phyloP scores from a whole-genome alignment of 2,113 vertebrate species.

The Thomomys bottae region DNA sequence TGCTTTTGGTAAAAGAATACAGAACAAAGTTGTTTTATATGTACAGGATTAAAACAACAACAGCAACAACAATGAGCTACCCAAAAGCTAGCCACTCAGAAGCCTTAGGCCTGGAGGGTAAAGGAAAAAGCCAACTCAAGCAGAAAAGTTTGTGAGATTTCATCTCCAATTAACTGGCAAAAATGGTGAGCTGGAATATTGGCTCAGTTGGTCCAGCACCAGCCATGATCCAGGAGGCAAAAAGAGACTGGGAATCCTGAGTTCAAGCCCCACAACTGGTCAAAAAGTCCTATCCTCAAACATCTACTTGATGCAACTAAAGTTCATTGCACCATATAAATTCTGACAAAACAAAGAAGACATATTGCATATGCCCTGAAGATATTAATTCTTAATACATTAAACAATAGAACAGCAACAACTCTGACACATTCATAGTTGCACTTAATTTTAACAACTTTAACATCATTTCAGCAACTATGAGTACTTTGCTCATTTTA shows the following conservation, averaged over 20 bases:
- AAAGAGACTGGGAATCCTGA: too few species aligned
- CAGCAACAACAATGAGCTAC: too few species aligned
- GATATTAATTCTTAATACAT: neutral
- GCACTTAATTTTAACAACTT: neutral
- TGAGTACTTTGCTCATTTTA: neutral
- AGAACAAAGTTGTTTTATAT: neutral
- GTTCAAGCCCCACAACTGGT: neutral
- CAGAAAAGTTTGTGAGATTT: too few species aligned
- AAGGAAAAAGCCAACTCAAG: too few species aligned
- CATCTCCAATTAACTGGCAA: too few species aligned
- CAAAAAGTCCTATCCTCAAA: neutral
- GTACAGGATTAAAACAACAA: neutral
- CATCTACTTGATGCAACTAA: neutral
- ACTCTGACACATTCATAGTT: neutral
- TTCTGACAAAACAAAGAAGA: constrained; percentile 52
- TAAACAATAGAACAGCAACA: neutral
- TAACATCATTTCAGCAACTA: neutral
- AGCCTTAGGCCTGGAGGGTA: too few species aligned
- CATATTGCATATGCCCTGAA: neutral
- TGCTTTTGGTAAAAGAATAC: neutral
- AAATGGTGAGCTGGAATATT: too few species aligned
- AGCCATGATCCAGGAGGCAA: too few species aligned
- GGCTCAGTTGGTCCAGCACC: too few species aligned
- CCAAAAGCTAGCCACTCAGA: too few species aligned
- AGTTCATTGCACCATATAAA: neutral